Evolutionary conservation across 2,888 invertebrate genomes (phyloP).

Genomic region (Lydus trimaculatus): DNA sequence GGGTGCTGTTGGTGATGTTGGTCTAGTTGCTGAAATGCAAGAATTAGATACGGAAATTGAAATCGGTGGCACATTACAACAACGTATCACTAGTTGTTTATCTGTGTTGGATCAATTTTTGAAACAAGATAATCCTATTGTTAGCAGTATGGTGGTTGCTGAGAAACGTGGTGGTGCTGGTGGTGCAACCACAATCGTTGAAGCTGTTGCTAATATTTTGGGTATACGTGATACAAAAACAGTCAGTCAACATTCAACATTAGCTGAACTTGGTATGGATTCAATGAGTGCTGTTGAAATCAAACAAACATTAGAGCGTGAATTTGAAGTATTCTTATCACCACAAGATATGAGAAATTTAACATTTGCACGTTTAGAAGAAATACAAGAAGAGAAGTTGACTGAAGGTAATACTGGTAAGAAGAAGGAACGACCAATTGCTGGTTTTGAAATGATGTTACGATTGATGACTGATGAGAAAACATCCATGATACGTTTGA

Average conservation of each 20-base stretch:
- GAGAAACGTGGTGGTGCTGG: constrained; percentile 64
- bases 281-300: constrained; percentile 98
- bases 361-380: constrained; percentile 75
- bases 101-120: constrained; percentile 72
- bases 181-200: constrained; percentile 71
- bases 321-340: constrained; percentile 85
- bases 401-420: constrained; percentile 38
- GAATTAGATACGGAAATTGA: constrained; percentile 56
- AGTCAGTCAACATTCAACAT: constrained; percentile 72
- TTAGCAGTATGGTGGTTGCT: constrained; percentile 84
- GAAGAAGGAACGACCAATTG: constrained; percentile 27
- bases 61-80: constrained; percentile 69
- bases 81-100: constrained; percentile 70
- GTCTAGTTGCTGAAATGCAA: constrained; percentile 66
- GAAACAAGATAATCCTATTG: constrained; percentile 65
- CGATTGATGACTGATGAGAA: constrained; percentile 70
- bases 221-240: constrained; percentile 70
- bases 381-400: constrained; percentile 63
- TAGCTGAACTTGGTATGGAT: constrained; percentile 95
- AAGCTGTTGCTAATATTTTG: constrained; percentile 69
- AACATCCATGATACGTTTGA: constrained; percentile 63
- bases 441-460: constrained; percentile 66
- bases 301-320: constrained; percentile 88
- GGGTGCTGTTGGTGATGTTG: constrained; percentile 91
- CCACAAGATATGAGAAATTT: constrained; percentile 85